Base-by-base conservation (phyloP, 2,888 invertebrate species). In the Tenthredo amoena region DNA sequence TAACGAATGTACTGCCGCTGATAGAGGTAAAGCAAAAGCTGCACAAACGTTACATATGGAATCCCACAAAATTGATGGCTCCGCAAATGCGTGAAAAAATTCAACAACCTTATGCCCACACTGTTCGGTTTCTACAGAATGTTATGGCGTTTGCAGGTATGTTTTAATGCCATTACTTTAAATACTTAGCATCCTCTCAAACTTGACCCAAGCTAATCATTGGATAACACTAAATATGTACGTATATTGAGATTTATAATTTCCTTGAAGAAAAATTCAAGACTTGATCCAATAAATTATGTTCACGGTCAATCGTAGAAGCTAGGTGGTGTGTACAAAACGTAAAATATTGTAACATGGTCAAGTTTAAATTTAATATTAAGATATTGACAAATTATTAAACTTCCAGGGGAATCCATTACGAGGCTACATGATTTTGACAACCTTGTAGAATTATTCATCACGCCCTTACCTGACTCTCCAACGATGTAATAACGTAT, bases 401-500 rank as follows among this genome's bases (percentile, higher is more conserved):
- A 79, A 77, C 85, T 91, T 90, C 31, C 89, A 93, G 93, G 91
- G 81, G 92, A 92, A 88, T 92, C 93, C 76, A 91, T 93, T 86
- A 91, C 91, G 34, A 91, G 92, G 87, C 89, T 93, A 76, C 90
- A 90, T 87, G 93, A 93, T 84, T 89, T 93, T 86, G 93, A 93
- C 88, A 93, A 93, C 88, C 90, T 93, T 86, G 91, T 93, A 85
- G 93, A 92, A 88, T 91, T 93, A 87, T 92, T 92, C 87, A 91
- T 93, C 87, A 92, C 92, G 83, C 91, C 92, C 43, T 88, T 90
- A 86, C 89, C 90, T 86, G 90, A 90, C 76, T 89, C 91, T 84
- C 86, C 89, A 84, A 83, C 83, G 34, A 83, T 83, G 83, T 83
- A 83, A 83, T 65, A 65, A 81, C 40, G 43, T 65, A 62, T 43